Conservation (phyloP, 2,113 vertebrate genomes). For the Furnarius figulus region DNA sequence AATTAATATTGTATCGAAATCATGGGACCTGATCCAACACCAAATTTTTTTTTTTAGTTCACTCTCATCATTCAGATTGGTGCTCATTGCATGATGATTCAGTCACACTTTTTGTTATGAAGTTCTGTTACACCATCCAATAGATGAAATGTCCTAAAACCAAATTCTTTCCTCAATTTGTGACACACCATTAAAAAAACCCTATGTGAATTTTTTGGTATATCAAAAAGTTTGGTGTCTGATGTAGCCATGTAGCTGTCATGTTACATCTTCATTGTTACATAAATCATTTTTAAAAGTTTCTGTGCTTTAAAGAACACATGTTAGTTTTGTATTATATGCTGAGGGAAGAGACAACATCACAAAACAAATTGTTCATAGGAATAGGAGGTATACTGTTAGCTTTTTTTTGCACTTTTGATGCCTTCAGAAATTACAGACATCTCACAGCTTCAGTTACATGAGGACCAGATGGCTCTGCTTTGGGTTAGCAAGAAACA, state of each 20-base stretch:
- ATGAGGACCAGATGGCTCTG: neutral
- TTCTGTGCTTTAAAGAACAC: neutral
- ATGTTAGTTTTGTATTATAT: neutral
- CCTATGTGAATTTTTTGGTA: neutral
- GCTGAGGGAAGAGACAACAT: neutral
- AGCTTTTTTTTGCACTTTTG: neutral
- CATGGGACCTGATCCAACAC: neutral
- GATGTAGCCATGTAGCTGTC: neutral
- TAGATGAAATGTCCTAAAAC: neutral
- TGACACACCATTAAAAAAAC: neutral
- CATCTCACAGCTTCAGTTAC: neutral
- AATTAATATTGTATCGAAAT: neutral
- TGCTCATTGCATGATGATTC: neutral
- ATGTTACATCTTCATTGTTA: neutral
- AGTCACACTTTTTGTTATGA: fast-evolving
- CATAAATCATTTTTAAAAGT: neutral
- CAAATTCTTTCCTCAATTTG: neutral
- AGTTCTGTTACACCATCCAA: neutral
- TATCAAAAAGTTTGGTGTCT: neutral
- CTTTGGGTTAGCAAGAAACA: neutral
- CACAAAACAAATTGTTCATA: neutral
- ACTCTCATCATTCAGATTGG: neutral
- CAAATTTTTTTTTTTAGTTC: neutral
- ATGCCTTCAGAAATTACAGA: neutral
- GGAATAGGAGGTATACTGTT: neutral